These are phyloP conservation scores for Athene noctua DNA, from an alignment of 2,113 vertebrate species.

Conservation along the genomic window DNA sequence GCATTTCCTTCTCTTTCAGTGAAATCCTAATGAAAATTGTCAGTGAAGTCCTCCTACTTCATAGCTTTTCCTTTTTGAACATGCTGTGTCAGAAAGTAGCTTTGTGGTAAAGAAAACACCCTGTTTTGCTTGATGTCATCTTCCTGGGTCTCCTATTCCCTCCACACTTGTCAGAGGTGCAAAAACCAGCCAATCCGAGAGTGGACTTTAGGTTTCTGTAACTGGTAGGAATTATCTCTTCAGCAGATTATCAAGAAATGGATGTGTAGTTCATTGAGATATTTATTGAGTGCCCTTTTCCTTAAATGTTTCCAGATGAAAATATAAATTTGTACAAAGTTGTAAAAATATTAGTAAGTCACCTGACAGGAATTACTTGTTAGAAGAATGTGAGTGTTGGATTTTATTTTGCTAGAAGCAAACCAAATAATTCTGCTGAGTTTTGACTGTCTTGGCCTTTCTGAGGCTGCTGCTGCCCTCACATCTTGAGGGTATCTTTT, in stretches of 20 bases:
- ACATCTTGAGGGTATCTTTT: not conserved
- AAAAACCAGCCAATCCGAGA: not conserved
- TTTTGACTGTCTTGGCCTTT: not conserved
- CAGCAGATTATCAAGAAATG: not conserved
- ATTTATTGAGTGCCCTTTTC: not conserved
- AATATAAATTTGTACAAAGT: not conserved
- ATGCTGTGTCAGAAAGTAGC: not conserved
- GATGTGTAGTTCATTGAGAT: not conserved
- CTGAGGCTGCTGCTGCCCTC: not conserved
- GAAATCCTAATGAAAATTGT: not conserved
- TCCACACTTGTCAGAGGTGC: fast-evolving
- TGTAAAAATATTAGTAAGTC: not conserved
- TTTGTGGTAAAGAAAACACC: not conserved
- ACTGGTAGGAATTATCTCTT: not conserved
- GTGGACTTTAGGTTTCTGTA: not conserved
- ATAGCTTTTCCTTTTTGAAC: not conserved
- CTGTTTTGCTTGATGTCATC: not conserved
- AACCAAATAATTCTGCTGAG: not conserved
- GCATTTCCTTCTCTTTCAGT: not conserved
- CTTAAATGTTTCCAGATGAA: not conserved
- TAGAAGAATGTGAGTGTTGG: not conserved
- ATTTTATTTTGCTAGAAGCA: not conserved
- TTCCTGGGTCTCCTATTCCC: not conserved
- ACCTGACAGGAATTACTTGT: not conserved
- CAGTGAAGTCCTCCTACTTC: not conserved